Conservation (phyloP, 2,113 vertebrate genomes). For the Salvator merianae region DNA sequence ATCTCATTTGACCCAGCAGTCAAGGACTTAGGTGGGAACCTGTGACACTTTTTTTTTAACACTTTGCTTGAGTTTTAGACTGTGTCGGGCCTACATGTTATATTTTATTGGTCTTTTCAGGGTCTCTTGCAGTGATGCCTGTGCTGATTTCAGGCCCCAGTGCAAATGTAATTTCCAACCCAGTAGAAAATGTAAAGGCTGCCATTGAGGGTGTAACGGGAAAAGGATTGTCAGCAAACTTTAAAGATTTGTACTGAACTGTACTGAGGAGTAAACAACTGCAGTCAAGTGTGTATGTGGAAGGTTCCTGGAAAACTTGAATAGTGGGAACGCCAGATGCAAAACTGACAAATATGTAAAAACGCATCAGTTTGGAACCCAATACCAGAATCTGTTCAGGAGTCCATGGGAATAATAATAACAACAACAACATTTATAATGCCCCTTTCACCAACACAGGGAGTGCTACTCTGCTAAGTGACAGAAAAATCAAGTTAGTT, state of each 20-base stretch:
- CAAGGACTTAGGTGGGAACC: slow-evolving; percentile 5
- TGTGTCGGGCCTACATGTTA: not conserved
- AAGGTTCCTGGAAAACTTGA: not conserved
- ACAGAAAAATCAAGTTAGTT: too few relatives aligned
- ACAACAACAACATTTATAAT: too few relatives aligned
- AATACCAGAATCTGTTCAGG: too few relatives aligned
- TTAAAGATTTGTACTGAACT: too few relatives aligned
- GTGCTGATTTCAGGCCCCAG: not conserved
- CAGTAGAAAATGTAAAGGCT: not conserved
- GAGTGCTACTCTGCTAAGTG: too few relatives aligned
- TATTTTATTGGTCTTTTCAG: not conserved
- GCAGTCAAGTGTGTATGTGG: not conserved
- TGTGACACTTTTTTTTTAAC: not conserved
- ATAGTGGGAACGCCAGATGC: too few relatives aligned
- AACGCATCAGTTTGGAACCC: too few relatives aligned
- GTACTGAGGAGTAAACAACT: not conserved
- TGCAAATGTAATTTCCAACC: too few relatives aligned
- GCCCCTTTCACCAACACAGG: too few relatives aligned
- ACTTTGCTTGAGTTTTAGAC: slow-evolving; percentile 34
- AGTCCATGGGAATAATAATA: too few relatives aligned
- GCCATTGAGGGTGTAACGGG: not conserved
- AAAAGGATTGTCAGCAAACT: not conserved
- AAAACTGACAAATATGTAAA: too few relatives aligned
- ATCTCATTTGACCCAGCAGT: slow-evolving; percentile 24
- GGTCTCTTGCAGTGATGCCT: not conserved